Evolutionary conservation across 1,140 invertebrate genomes (phyloP).

Genomic region (Drosophila punjabiensis): DNA sequence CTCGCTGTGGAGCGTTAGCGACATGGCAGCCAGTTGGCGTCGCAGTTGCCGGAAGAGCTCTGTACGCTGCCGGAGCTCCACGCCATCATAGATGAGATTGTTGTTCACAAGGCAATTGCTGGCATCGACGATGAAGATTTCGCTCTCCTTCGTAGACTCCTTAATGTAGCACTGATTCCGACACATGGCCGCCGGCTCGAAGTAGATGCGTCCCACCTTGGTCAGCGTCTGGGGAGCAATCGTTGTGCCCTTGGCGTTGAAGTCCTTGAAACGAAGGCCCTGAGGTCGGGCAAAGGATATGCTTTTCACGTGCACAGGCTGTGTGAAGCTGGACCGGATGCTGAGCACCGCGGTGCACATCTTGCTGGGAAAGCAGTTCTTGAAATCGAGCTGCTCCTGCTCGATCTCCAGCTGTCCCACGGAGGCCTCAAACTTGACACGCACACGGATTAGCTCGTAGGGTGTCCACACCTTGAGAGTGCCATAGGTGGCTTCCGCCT

Average conservation of each 20-base stretch:
- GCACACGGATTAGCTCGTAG: constrained; percentile 89
- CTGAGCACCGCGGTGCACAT: constrained; percentile 90
- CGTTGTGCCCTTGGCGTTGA: constrained; percentile 85
- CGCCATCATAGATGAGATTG: constrained; percentile 72
- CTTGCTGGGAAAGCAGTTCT: constrained; percentile 94
- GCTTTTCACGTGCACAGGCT: constrained; percentile 89
- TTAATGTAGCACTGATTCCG: constrained; percentile 90
- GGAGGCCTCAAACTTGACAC: constrained; percentile 88
- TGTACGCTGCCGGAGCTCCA: constrained; percentile 70
- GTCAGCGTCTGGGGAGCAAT: constrained; percentile 86
- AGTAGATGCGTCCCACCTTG: constrained; percentile 86
- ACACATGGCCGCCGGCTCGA: constrained; percentile 91
- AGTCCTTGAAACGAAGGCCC: constrained; percentile 82
- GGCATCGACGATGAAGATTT: constrained; percentile 26
- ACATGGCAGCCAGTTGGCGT: constrained; percentile 63
- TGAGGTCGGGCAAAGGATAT: constrained; percentile 70
- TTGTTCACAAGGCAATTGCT: constrained; percentile 49
- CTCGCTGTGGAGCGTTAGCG: constrained; percentile 69
- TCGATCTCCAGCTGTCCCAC: constrained; percentile 88
- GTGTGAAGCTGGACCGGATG: constrained; percentile 91
- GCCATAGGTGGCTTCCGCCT: constrained; percentile 90
- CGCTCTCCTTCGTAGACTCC: constrained; percentile 17
- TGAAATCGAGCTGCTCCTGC: constrained; percentile 90
- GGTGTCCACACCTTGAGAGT: constrained; percentile 91
- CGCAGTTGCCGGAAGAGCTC: constrained; percentile 75